A percentile compares a stretch with the other conserved stretches of the same genome.
phyloP scores from a whole-genome alignment of 2,797 vertebrate species.

The Muscicapa comitata region DNA sequence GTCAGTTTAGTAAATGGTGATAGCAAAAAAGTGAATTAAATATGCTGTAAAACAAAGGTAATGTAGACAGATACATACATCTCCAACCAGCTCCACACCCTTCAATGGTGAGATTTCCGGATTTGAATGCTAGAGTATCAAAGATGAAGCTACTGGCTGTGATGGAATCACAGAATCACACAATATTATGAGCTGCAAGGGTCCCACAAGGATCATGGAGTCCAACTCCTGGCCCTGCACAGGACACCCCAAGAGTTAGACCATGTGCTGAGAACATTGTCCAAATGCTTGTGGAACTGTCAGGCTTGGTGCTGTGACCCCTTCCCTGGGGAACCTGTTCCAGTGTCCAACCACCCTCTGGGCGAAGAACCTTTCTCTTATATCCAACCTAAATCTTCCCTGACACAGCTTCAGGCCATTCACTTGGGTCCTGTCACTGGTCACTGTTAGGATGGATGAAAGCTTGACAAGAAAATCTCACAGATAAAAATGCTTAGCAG shows the following conservation, averaged over 20 bases:
- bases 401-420: neutral
- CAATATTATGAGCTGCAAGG: neutral
- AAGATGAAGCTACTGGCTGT: neutral
- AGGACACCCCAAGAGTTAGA: neutral
- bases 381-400: neutral
- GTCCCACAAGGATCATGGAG: neutral
- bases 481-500: too few relatives aligned
- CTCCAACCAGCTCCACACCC: neutral
- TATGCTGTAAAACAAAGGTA: neutral
- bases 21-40: neutral
- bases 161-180: neutral
- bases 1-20: neutral
- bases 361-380: neutral
- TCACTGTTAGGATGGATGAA: neutral
- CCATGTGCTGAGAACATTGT: neutral
- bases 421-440: rapidly evolving
- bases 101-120: neutral
- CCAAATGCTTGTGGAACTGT: rapidly evolving
- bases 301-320: neutral
- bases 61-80: neutral
- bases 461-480: too few relatives aligned
- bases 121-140: neutral
- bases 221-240: neutral
- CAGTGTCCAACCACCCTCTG: neutral
- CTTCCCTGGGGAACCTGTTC: neutral